Conservation (phyloP, 2,888 invertebrate genomes). For the Limnephilus lunatus region DNA sequence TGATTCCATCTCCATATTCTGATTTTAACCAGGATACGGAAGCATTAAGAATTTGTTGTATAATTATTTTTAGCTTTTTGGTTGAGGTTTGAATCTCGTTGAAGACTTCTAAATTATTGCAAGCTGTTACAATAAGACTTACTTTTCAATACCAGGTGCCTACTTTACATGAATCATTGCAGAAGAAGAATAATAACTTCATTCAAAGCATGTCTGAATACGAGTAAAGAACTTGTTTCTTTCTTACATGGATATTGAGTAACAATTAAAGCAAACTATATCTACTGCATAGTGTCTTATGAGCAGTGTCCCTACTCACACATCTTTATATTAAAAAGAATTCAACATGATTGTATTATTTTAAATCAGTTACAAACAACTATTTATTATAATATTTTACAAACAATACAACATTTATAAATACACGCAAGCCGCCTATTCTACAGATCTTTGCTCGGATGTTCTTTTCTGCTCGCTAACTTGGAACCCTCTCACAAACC, state of each 20-base stretch:
- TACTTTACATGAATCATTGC: neutral
- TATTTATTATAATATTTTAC: constrained; percentile 63
- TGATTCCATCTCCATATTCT: neutral
- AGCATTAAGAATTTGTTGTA: neutral
- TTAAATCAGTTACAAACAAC: constrained; percentile 64
- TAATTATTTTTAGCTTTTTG: neutral
- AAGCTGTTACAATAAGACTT: neutral
- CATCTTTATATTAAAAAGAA: constrained; percentile 63
- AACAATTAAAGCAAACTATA: constrained; percentile 63
- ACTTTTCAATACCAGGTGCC: neutral
- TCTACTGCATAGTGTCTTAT: constrained; percentile 58
- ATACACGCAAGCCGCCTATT: constrained; percentile 65
- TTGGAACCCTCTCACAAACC: constrained; percentile 28
- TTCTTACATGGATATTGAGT: neutral
- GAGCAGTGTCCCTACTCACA: constrained; percentile 61
- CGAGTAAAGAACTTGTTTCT: neutral
- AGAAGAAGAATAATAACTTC: neutral
- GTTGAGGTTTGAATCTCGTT: neutral
- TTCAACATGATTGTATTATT: constrained; percentile 62
- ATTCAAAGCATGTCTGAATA: neutral
- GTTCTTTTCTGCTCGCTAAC: constrained; percentile 25
- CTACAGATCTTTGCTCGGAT: constrained; percentile 37
- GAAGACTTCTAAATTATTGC: neutral
- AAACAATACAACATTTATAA: constrained; percentile 66
- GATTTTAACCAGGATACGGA: neutral